Percentiles rank a stretch among this genome's conserved stretches.
phyloP scores from a whole-genome alignment of 2,888 invertebrate species.

The Andrena hattorfiana region DNA sequence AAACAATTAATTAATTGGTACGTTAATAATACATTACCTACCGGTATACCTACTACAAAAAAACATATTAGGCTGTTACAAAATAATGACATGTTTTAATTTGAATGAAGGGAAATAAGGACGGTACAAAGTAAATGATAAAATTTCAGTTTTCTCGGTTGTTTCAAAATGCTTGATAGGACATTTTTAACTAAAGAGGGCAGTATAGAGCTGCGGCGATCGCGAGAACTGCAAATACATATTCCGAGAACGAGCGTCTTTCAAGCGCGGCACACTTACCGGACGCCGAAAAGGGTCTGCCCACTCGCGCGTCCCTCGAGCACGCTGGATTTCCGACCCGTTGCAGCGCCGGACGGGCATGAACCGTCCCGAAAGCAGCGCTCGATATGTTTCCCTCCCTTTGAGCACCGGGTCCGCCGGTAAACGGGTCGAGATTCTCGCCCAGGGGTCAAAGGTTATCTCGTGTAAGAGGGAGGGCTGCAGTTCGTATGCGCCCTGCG shows the following conservation, averaged over 20 bases:
- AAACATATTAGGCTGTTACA: no score
- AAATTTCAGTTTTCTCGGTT: no score
- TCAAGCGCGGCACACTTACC: not conserved
- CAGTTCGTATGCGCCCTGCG: conserved; percentile 36
- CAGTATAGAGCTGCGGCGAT: no score
- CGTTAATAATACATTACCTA: no score
- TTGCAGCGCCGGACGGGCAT: not conserved
- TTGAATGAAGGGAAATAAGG: no score
- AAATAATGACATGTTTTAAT: no score
- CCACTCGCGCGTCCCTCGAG: not conserved
- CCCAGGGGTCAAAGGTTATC: conserved; percentile 38
- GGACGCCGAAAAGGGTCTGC: not conserved
- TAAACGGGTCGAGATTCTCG: conserved; percentile 3
- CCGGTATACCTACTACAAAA: no score
- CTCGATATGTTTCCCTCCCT: conserved; percentile 23
- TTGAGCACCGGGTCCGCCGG: conserved; percentile 2
- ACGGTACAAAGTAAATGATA: no score
- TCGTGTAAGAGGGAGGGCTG: not conserved
- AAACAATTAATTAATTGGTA: no score
- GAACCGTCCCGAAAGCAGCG: conserved; percentile 17
- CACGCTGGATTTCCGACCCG: conserved; percentile 7
- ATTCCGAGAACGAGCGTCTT: not conserved
- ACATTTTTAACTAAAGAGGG: no score
- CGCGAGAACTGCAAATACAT: not conserved
- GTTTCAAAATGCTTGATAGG: no score